phyloP scores from a whole-genome alignment of 2,888 invertebrate genomes.

The Helobdella robusta region DNA sequence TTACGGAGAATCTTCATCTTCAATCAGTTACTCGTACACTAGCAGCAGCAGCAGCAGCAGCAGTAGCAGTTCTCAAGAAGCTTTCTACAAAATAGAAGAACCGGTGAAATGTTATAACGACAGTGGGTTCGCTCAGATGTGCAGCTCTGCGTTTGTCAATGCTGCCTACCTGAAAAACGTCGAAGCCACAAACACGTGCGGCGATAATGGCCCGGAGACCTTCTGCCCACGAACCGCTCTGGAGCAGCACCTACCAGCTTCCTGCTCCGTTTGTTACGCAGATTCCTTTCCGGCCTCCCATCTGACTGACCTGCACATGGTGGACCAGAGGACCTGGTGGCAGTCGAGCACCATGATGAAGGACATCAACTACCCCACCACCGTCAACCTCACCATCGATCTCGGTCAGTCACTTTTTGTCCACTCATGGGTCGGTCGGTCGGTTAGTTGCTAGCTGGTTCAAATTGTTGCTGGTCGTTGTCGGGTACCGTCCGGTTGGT shows the following conservation, averaged over 20 bases:
- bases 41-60: too few species aligned
- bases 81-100: too few species aligned
- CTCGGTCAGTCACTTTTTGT: constrained; percentile 67
- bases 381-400: constrained; percentile 81
- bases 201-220: constrained; percentile 58
- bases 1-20: too few species aligned
- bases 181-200: constrained; percentile 92
- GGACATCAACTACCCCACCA: constrained; percentile 76
- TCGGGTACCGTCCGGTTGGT: not conserved
- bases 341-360: constrained; percentile 77
- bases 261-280: constrained; percentile 58
- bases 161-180: constrained; percentile 81
- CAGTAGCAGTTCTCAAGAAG: too few species aligned
- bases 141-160: constrained; percentile 90
- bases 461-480: too few species aligned
- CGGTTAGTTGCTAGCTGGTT: too few species aligned
- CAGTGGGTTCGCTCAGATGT: constrained; percentile 59
- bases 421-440: too few species aligned
- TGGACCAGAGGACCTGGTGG: constrained; percentile 50
- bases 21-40: too few species aligned
- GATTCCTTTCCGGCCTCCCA: constrained; percentile 63
- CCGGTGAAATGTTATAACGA: constrained; percentile 44
- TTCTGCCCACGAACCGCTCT: constrained; percentile 79
- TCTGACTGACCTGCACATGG: constrained; percentile 83
- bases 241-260: constrained; percentile 59